Base-by-base conservation (phyloP, 64 coral and sea anemone species). In the Orbicella faveolata region DNA sequence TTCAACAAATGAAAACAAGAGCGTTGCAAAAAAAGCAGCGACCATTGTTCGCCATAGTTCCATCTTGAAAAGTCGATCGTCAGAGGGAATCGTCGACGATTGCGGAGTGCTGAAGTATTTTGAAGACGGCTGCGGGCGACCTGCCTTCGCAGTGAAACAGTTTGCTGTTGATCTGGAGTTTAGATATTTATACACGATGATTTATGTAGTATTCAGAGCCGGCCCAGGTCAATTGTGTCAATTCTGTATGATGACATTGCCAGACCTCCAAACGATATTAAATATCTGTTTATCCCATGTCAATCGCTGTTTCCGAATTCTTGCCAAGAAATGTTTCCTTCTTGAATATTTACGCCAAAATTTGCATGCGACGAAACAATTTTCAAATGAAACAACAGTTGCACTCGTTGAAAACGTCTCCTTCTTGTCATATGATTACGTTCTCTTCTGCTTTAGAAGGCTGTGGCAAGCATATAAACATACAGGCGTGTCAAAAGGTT, bases 201-300 rank as follows among this genome's bases (percentile, higher is more conserved):
- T 85, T 85, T 85, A 85, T 70, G 37, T 16, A 39, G 36, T 18
- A 23, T 78, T 78, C 82, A 15, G 20, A 26, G 82, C 44, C 65
- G 12, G 41, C 39, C 82, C 82, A 72, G 82, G 65, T 69, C 82
- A 85, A 69, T 85, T 73, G 16, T 66, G 82, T 85, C 82, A 85
- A 15, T 48, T 72, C 37, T 17, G 11, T 48, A 35, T 66, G 36
- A 52, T 73, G 82, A 85, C 82, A 85, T 52, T 85, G 64, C 73
- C 82, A 85, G 67, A 70, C 48, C 82, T 85, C 21, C 64, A 85
- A 85, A 68, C 67, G 82, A 85, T 85, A 85, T 85, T 85, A 85
- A 85, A 85, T 85, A 73, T 70, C 82, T 85, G 37, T 85, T 85
- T 85, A 36, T 23, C 25, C 8, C 51, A 37, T 14, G 65, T 73